Conservation (phyloP, 2,797 vertebrate species). For the Pantherophis vulpinus region DNA sequence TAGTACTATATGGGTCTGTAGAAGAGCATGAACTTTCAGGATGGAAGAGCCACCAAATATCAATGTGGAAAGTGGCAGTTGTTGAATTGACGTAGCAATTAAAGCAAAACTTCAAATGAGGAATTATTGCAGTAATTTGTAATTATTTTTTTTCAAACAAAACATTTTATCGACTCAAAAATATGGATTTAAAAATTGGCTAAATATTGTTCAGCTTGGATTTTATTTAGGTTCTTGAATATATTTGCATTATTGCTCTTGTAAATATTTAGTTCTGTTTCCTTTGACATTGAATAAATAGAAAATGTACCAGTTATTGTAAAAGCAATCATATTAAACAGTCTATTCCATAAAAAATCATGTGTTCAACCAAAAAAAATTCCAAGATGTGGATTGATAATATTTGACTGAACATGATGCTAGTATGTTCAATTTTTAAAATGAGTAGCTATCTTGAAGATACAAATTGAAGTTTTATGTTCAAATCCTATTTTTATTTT, state of each 20-base stretch:
- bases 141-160: not conserved
- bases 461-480: not conserved
- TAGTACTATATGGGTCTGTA: not conserved
- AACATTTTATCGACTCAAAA: not conserved
- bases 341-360: not conserved
- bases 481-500: not conserved
- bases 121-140: not conserved
- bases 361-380: not conserved
- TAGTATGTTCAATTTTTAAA: not conserved
- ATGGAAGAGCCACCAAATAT: not conserved
- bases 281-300: not conserved
- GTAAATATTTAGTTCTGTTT: not conserved
- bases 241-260: not conserved
- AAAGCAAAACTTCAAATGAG: not conserved
- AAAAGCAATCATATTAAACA: not conserved
- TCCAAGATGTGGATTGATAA: not conserved
- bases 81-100: not conserved
- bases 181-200: not conserved
- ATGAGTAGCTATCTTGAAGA: not conserved
- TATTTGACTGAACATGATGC: not conserved
- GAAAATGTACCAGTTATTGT: not conserved
- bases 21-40: not conserved
- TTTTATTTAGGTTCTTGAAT: not conserved
- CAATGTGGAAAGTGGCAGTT: not conserved
- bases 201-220: not conserved